Evolutionary conservation across 2,888 invertebrate species (phyloP).

Genomic region (Fragum sueziense): DNA sequence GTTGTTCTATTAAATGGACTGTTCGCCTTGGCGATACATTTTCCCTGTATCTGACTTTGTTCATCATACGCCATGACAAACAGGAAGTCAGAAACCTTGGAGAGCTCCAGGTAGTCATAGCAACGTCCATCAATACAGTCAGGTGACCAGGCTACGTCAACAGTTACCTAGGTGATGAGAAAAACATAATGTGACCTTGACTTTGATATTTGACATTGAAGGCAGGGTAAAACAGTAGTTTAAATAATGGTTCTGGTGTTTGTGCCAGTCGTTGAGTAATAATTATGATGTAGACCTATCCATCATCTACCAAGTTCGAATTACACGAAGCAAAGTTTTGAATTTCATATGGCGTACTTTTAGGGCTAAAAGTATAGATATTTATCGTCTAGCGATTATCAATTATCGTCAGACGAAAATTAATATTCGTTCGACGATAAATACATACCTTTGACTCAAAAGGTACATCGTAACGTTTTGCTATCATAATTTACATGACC

Average conservation of each 20-base stretch:
- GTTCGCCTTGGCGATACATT: slow-evolving; percentile 79
- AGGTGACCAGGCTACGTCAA: slow-evolving; percentile 83
- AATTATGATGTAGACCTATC: neutral
- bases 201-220: neutral
- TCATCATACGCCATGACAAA: slow-evolving; percentile 83
- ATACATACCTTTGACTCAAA: too few species aligned
- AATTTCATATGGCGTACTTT: too few species aligned
- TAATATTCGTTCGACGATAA: too few species aligned
- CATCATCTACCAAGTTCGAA: too few species aligned
- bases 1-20: slow-evolving; percentile 67
- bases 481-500: too few species aligned
- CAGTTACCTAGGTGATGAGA: slow-evolving; percentile 75
- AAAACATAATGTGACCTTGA: neutral
- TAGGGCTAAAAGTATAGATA: too few species aligned
- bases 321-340: too few species aligned
- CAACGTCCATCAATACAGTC: slow-evolving; percentile 80
- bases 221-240: neutral
- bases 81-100: slow-evolving; percentile 78
- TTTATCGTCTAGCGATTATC: too few species aligned
- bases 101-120: slow-evolving; percentile 80
- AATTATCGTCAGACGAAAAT: too few species aligned
- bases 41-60: slow-evolving; percentile 81
- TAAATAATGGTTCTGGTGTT: neutral
- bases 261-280: neutral
- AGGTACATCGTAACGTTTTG: too few species aligned